Conservation (phyloP, 2,113 vertebrate species). For the Typhlomys cinereus region DNA sequence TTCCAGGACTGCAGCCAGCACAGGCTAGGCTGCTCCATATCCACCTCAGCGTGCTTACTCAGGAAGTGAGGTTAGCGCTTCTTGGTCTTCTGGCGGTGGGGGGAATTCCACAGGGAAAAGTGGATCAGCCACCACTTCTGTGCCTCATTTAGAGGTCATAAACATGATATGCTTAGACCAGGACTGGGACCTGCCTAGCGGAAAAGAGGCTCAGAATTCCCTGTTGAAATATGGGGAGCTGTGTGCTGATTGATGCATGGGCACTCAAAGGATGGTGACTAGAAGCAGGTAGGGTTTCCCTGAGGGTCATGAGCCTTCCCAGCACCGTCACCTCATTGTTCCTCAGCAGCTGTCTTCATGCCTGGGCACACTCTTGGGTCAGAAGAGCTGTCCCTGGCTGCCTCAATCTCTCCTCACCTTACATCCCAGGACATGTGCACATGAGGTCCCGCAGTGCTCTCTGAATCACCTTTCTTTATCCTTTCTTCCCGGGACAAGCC, state of each 20-base stretch:
- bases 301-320: background rate
- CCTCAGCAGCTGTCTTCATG: background rate
- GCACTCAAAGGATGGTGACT: background rate
- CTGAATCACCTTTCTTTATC: background rate
- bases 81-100: background rate
- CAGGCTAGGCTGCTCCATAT: background rate
- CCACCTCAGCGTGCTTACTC: background rate
- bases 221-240: background rate
- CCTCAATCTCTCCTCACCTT: background rate
- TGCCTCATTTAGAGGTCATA: background rate
- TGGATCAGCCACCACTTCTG: background rate
- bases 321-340: background rate
- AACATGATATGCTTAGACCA: background rate
- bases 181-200: background rate
- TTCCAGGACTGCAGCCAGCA: background rate
- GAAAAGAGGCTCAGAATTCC: background rate
- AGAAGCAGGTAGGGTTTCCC: background rate
- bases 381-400: background rate
- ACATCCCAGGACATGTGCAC: rapidly evolving
- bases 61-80: background rate
- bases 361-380: background rate
- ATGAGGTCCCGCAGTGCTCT: background rate
- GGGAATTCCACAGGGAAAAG: background rate
- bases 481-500: slow-evolving; percentile 3
- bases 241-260: background rate